phyloP scores from a whole-genome alignment of 2,888 invertebrate species.

The Tetranychus truncatus region DNA sequence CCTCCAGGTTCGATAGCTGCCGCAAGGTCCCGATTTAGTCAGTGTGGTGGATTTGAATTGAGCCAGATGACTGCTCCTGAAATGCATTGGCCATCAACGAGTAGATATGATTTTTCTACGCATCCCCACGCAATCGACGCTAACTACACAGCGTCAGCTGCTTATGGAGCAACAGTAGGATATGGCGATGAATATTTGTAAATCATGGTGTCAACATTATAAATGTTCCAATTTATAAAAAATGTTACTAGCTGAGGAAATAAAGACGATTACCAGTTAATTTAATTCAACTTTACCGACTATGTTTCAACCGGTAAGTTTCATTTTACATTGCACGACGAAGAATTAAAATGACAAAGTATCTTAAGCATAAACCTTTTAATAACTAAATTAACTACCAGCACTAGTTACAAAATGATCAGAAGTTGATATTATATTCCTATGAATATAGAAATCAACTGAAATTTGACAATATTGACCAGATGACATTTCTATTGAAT shows the following conservation, averaged over 20 bases:
- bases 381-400: too few species aligned
- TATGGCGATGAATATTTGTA: neutral
- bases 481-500: too few species aligned
- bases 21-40: slow-evolving; percentile 1
- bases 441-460: too few species aligned
- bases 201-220: neutral
- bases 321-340: too few species aligned
- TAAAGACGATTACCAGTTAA: too few species aligned
- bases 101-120: slow-evolving; percentile 5
- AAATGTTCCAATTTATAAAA: neutral
- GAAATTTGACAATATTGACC: too few species aligned
- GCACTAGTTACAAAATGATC: too few species aligned
- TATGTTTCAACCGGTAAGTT: too few species aligned
- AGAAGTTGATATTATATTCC: too few species aligned
- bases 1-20: neutral
- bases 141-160: neutral
- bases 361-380: too few species aligned
- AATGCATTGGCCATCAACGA: slow-evolving; percentile 8
- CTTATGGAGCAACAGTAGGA: neutral
- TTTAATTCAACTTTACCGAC: too few species aligned
- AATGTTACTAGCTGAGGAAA: neutral
- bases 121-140: slow-evolving; percentile 4
- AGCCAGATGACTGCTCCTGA: slow-evolving; percentile 5
- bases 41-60: neutral
- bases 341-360: too few species aligned